Evolutionary conservation across 2,113 vertebrate genomes (phyloP).

Genomic region (Rhipidura dahli): DNA sequence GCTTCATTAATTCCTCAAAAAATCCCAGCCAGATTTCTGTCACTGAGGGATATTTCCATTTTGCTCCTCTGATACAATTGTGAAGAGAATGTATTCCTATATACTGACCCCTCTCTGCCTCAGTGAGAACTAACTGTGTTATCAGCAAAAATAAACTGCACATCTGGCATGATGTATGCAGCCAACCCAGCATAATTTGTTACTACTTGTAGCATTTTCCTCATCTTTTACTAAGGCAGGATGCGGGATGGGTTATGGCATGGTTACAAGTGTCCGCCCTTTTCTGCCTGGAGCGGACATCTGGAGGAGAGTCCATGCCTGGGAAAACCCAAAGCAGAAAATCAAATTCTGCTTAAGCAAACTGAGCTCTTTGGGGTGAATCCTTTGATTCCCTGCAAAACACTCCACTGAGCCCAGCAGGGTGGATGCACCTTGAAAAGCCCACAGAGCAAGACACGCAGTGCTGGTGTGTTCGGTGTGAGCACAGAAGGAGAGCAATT

Average conservation of each 20-base stretch:
- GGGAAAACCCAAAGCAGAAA: rapidly evolving
- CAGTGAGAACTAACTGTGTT: neutral
- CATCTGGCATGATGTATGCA: rapidly evolving
- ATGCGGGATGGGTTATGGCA: neutral
- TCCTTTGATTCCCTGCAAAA: neutral
- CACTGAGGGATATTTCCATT: neutral
- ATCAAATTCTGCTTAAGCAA: neutral
- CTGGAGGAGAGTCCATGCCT: neutral
- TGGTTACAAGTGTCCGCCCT: neutral
- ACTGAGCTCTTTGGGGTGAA: neutral
- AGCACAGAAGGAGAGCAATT: neutral
- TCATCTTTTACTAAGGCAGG: neutral
- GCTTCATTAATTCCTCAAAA: neutral
- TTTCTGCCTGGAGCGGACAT: neutral
- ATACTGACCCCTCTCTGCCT: neutral
- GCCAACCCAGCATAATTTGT: neutral
- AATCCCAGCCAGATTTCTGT: neutral
- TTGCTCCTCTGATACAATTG: neutral
- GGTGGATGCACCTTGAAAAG: no score
- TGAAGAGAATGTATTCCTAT: neutral
- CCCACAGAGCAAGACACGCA: rapidly evolving
- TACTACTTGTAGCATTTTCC: neutral
- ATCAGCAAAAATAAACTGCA: neutral
- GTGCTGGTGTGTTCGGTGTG: rapidly evolving
- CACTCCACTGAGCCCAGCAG: neutral